Conservation (phyloP, 2,113 vertebrate species). For the Procavia capensis region DNA sequence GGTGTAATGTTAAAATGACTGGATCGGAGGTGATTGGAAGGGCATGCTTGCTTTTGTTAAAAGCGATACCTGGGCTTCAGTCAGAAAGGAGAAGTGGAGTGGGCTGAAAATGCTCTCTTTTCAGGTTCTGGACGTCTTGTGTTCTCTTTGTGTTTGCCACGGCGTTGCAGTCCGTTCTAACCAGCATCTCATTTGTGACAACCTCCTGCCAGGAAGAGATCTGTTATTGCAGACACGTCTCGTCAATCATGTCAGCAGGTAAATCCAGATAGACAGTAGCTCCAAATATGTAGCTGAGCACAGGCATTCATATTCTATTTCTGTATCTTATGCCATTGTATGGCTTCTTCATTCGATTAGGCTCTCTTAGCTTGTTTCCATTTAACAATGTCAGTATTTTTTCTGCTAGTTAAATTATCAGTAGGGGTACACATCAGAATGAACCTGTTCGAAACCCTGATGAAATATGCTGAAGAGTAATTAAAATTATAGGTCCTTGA, state of each 20-base stretch:
- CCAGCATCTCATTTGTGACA: slow-evolving; percentile 98
- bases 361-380: background rate
- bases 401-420: background rate
- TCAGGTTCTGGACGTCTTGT: slow-evolving; percentile 96
- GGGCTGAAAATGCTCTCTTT: background rate
- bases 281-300: accelerated
- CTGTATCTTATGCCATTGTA: no score
- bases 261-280: background rate
- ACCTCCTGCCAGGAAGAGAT: slow-evolving; percentile 96
- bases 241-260: slow-evolving; percentile 98
- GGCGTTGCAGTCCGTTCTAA: slow-evolving; percentile 97
- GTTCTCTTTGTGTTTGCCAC: slow-evolving; percentile 97
- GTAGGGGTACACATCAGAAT: no score
- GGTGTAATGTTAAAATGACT: background rate
- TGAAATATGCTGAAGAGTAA: background rate
- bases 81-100: background rate
- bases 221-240: slow-evolving; percentile 95
- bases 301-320: accelerated
- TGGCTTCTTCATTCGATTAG: background rate
- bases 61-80: accelerated
- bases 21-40: background rate
- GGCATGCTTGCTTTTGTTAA: background rate
- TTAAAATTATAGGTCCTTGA: background rate
- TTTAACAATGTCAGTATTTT: background rate
- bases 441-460: no score